Base-by-base conservation (phyloP, 2,888 invertebrate genomes). In the Agrilus cyanescens region DNA sequence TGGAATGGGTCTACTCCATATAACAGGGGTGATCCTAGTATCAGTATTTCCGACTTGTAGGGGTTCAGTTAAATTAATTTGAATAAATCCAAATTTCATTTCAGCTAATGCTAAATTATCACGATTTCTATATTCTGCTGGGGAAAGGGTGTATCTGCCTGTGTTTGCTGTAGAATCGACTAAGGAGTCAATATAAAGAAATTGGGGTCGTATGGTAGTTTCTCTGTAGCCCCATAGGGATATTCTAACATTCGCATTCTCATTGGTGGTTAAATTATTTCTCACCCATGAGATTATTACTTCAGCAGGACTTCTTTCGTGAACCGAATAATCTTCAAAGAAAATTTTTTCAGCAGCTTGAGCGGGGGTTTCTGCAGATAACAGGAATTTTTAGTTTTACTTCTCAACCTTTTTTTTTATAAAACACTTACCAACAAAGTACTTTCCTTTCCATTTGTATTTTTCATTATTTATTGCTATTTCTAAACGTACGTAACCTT, bases 1-100 rank as follows among this genome's bases (percentile, higher is more conserved):
- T 2, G 95, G 94, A 49, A 95, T 85, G 0, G 94, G 91, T 44
- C 82, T 77, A 58, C 90, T 90, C 94, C 94, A 95, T 10, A 95
- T 71, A 1, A 85, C 73, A 1, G 65, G 65, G 2, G 58, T 63
- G 18, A 67, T 55, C 44, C 53, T 48, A 25, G 57, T 50, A 38
- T 54, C 45, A 4, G 45, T 36, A 76, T 73, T 45, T 73, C 71
- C 1, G 2, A 61, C 50, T 0, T 55, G 53, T 39, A 67, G 59
- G 0, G 89, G 84, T 37, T 84, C 81, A 0, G 89, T 89, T 46
- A 93, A 67, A 65, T 90, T 91, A 44, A 93, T 86, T 63, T 85
- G 86, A 38, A 90, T 70, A 56, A 89, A 90, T 32, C 89, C 93
- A 59, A 89, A 90, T 59, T 83, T 80, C 70, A 88, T 76, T 53